phyloP scores from a whole-genome alignment of 2,888 invertebrate species.

The Drosophila kambysellisi region DNA sequence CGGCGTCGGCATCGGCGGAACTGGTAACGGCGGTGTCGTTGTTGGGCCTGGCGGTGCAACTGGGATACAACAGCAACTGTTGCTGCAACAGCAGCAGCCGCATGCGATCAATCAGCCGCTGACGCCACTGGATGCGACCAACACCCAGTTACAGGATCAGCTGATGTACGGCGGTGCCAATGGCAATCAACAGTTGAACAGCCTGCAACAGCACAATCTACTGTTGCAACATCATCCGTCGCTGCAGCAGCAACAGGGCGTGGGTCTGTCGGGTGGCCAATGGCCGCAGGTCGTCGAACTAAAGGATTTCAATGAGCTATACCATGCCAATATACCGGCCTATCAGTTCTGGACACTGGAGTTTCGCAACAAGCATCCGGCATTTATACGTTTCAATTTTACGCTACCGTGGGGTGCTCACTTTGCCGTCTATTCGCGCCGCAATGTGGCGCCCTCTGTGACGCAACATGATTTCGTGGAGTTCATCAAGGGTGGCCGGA shows the following conservation, averaged over 20 bases:
- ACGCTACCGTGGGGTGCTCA: conserved; percentile 96
- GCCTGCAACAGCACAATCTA: conserved; percentile 62
- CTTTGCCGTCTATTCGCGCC: conserved; percentile 97
- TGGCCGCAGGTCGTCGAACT: conserved; percentile 93
- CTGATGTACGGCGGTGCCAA: conserved; percentile 64
- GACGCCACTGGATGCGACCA: conserved; percentile 70
- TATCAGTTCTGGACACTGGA: conserved; percentile 97
- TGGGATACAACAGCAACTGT: conserved; percentile 86
- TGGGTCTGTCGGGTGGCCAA: conserved; percentile 84
- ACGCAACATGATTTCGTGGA: conserved; percentile 99
- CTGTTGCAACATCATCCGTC: conserved; percentile 79
- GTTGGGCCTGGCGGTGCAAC: conserved; percentile 26
- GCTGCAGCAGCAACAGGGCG: conserved; percentile 72
- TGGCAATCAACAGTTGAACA: conserved; percentile 44
- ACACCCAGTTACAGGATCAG: conserved; percentile 73
- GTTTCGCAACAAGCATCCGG: conserved; percentile 95
- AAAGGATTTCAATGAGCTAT: conserved; percentile 93
- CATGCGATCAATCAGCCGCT: conserved; percentile 80
- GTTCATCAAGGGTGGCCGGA: conserved; percentile 94
- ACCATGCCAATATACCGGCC: conserved; percentile 94
- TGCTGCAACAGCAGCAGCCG: conserved; percentile 86
- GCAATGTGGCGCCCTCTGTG: conserved; percentile 97
- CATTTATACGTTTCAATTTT: conserved; percentile 94
- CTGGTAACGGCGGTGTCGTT: background rate
- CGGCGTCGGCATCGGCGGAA: background rate